Base-by-base conservation (phyloP, 2,797 vertebrate genomes). In the Paguma larvata region DNA sequence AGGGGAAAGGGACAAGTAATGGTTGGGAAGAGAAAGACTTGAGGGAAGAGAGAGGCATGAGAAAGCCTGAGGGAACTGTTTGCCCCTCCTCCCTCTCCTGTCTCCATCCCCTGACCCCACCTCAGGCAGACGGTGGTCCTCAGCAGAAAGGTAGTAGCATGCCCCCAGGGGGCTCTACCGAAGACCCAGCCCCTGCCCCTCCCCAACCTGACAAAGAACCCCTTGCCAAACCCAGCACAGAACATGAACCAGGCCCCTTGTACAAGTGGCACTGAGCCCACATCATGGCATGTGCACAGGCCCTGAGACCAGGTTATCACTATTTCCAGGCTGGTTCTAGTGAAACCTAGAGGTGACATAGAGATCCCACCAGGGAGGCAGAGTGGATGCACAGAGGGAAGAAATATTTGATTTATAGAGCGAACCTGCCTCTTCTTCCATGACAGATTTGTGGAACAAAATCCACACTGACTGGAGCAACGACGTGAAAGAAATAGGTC, bases 41-140 rank as follows among this genome's bases (percentile, higher is more conserved):
- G 87, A 78, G 27, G 59, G 62, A 67, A 82, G 16, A 75, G 9
- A 41, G 8, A 25, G 14, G 30, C 0, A 3, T 30, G 46, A 77
- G 68, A 53, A 68, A 77, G 59, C 30, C 16, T 38, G 7, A 1
- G 1, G 84, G 27, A 25, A 11, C 15, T 1, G 2, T 30, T 30
- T 34, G 1, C 15, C 11, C 59, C 27, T 25, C 30, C 56, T 18
- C 3, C 51, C 41, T 67, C 34, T n/a, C 5, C 9, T 1, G 51
- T 11, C 27, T 38, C 30, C 15, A 3, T 38, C 3, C 16, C 19
- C 18, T 25, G 19, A 14, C 2, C 0, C 1, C 0, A 2, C 16
- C 34, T 18, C 56, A 56, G 21, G 70, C 32, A 34, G 67, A 25
- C 14, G 34, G 32, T 2, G 23, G 59, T 12, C 53, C 53, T 78